Evolutionary conservation across 2,113 vertebrate species (phyloP).

Genomic region (Etheostoma cragini): DNA sequence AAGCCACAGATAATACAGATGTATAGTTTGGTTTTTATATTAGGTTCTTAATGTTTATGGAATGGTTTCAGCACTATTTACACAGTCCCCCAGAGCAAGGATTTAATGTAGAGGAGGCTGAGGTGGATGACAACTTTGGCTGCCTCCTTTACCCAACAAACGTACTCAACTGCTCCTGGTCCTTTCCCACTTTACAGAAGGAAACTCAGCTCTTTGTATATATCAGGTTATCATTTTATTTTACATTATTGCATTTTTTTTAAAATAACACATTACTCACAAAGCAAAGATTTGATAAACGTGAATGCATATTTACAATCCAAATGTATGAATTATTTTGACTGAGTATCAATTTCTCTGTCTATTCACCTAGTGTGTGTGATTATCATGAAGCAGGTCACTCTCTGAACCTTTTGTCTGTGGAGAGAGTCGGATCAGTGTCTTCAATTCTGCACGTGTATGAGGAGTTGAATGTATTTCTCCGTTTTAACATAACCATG

Average conservation of each 20-base stretch:
- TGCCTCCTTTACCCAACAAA: constrained; percentile 58
- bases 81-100: rapidly evolving
- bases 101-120: rapidly evolving
- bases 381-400: rapidly evolving
- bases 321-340: background rate
- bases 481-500: constrained; percentile 48
- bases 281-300: background rate
- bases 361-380: constrained; percentile 54
- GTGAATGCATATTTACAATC: background rate
- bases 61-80: background rate
- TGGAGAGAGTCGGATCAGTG: background rate
- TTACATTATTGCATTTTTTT: background rate
- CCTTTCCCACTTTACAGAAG: background rate
- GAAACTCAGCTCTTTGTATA: constrained; percentile 25
- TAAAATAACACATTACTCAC: background rate
- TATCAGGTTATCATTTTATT: constrained; percentile 46
- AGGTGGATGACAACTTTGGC: rapidly evolving
- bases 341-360: background rate
- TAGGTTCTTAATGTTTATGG: background rate
- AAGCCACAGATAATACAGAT: background rate
- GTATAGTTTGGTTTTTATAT: background rate
- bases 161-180: constrained; percentile 70
- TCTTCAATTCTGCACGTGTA: background rate
- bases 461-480: rapidly evolving
- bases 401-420: background rate